Base-by-base conservation (phyloP, 2,888 invertebrate genomes). In the Cheilosia scutellata region DNA sequence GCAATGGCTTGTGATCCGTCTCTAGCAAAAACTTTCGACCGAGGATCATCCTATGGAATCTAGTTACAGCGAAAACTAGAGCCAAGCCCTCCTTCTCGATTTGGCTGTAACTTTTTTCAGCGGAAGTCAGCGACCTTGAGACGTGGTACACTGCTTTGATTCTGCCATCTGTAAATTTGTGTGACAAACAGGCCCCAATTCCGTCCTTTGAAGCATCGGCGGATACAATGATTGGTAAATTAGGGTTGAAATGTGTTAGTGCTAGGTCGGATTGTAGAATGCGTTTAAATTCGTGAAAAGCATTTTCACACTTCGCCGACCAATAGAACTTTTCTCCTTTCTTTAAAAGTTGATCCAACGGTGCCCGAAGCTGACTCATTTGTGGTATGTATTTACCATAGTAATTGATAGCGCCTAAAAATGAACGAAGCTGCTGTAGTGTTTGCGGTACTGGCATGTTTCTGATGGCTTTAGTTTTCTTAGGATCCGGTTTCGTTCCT, bases 51-150 rank as follows among this genome's bases (percentile, higher is more conserved):
- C 47, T 63, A 27, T 75, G 75, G 25, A 72, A 62, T 44, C 31
- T 44, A 20, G 72, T 72, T n/a, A 60, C 62, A 40, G 72, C 62
- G 31, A 60, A 72, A 20, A 71, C 60, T 13, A 71, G 57, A 13
- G 57, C 57, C 44, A 57, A 57, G 4, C 49, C 51, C 31, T 71
- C 60, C 11, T 71, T 71, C n/a, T 71, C 71, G 29, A 66, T 88
- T 87, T 90, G 90, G 31, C 89, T 87, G 83, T 91, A 91, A 40
- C 88, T 89, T 55, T 87, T 82, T 84, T 91, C 90, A 9, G 89
- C 82, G 31, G 51, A 51, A 27, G 88, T 89, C 27, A 92, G 76
- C 5, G 37, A 72, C 33, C 62, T 31, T 1, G 74, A 63, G n/a
- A 33, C 51, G 9, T 62, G 42, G 40, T 51, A 72, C 5, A 72